Conservation (phyloP, 2,888 invertebrate genomes). For the Lasioglossum villosulum region DNA sequence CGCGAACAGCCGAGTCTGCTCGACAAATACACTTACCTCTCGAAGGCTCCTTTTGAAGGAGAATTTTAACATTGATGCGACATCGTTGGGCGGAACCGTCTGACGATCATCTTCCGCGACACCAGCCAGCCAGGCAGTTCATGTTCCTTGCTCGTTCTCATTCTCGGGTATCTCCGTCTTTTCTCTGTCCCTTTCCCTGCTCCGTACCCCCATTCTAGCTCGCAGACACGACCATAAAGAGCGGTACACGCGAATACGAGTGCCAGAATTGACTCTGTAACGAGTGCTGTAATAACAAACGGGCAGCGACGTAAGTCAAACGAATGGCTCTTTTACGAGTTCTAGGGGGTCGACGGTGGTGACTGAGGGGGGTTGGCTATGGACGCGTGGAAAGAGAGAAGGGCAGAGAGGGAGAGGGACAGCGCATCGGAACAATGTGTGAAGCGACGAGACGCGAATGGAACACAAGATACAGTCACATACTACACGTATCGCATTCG, state of each 20-base stretch:
- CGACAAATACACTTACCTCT: conserved; percentile 44
- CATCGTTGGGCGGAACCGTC: conserved; percentile 15
- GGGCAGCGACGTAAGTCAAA: conserved; percentile 78
- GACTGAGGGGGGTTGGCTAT: conserved; percentile 23
- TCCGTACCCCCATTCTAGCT: neutral
- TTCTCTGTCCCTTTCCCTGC: neutral
- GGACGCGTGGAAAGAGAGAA: neutral
- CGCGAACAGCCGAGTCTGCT: conserved; percentile 29
- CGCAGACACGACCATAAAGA: conserved; percentile 63
- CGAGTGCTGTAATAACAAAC: conserved; percentile 78
- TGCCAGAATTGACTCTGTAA: conserved; percentile 74
- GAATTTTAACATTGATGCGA: conserved; percentile 51
- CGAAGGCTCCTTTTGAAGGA: conserved; percentile 43
- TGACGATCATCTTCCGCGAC: conserved; percentile 32
- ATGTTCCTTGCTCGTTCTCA: neutral
- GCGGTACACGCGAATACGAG: conserved; percentile 65
- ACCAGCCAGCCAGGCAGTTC: neutral
- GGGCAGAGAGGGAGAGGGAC: conserved; percentile 9
- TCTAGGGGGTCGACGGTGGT: conserved; percentile 36
- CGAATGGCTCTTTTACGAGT: conserved; percentile 79
- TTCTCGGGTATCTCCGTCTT: neutral
- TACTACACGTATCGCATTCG: conserved; percentile 34
- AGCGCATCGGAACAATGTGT: conserved; percentile 34
- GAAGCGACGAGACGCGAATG: conserved; percentile 19
- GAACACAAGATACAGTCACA: conserved; percentile 49